Evolutionary conservation across 2,113 vertebrate species (phyloP), one percentile per base, ranked within the genome.

Genomic region (Mus pahari): DNA sequence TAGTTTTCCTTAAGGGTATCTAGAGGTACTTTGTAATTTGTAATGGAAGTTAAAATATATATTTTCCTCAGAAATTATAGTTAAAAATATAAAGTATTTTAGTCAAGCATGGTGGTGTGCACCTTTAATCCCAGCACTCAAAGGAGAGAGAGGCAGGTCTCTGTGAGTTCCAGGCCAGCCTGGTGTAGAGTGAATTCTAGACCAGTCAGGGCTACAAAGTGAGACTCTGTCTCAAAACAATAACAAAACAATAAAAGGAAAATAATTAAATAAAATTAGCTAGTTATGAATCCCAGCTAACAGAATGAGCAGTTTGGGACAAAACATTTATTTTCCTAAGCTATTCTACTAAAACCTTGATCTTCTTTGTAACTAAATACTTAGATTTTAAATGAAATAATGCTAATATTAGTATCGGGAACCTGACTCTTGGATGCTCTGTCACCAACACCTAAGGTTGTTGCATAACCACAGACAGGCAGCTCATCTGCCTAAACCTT

Each of bases 1-100:
- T 98, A 98, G 98, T 98, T 98, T 99, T 98, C 98, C 98, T 98
- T 98, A 98, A 98, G 98, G 98, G 98, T 98, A 98, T 98, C 98
- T 98, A 98, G 98, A 98, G 98, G 98, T 98, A 45, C 39, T 98
- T 98, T 98, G 98, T 98, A 98, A 98, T 98, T 99, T 99, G 98
- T 98, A 98, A 98, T 98, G 98, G 97, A 98, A 98, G 98, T 98
- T 98, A 98, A 98, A 96, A 96, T 68, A 97, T 98, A 96, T 98
- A 98, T 98, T 99, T 99, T 98, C 98, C 98, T 98, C 97, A 98
- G 87, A 97, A 98, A 98, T 98, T 39, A 71, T 17, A 53, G 42
- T 36, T 36, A n/a, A 86, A 68, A 86, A 14, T 68, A 50, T 48
- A 55, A 87, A 87, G 45, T 53, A 71, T 13, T 87, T 71, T n/a